Evolutionary conservation across 2,888 invertebrate genomes (phyloP).

Genomic region (Parascotia fuliginaria): DNA sequence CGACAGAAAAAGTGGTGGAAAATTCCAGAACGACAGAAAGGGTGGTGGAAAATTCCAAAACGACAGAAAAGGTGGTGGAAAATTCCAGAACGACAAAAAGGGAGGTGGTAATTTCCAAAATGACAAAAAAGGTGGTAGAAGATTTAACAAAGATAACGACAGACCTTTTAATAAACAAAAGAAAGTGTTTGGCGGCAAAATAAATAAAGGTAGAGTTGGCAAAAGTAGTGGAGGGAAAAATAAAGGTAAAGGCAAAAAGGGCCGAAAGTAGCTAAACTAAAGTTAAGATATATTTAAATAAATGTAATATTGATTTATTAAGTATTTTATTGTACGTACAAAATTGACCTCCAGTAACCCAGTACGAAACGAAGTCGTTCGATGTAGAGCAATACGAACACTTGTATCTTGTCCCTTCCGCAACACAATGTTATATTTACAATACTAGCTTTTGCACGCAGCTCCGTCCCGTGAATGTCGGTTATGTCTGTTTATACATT

Average conservation of each 20-base stretch:
- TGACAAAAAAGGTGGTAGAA: constrained; percentile 42
- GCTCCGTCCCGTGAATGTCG: too few relatives aligned
- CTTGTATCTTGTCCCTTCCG: too few relatives aligned
- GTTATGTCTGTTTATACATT: too few relatives aligned
- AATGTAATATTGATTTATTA: not conserved
- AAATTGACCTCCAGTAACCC: too few relatives aligned
- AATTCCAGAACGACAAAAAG: constrained; percentile 29
- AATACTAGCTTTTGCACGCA: too few relatives aligned
- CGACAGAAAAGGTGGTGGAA: constrained; percentile 30
- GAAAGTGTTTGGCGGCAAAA: constrained; percentile 74
- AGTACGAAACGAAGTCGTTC: too few relatives aligned
- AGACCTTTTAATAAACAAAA: constrained; percentile 57
- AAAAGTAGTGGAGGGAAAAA: constrained; percentile 50
- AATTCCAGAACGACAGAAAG: constrained; percentile 42
- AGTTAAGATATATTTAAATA: not conserved
- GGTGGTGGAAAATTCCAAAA: constrained; percentile 38
- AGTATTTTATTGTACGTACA: not conserved
- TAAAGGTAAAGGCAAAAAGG: constrained; percentile 60
- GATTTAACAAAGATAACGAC: constrained; percentile 44
- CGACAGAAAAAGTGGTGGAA: constrained; percentile 39
- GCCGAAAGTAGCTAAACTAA: constrained; percentile 30
- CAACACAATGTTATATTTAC: too few relatives aligned
- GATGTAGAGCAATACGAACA: too few relatives aligned
- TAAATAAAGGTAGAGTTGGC: constrained; percentile 65
- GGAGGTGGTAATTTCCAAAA: constrained; percentile 41